Evolutionary conservation across 2,797 vertebrate species (phyloP), one percentile per base, ranked within the genome.

Genomic region (Echiichthys vipera): DNA sequence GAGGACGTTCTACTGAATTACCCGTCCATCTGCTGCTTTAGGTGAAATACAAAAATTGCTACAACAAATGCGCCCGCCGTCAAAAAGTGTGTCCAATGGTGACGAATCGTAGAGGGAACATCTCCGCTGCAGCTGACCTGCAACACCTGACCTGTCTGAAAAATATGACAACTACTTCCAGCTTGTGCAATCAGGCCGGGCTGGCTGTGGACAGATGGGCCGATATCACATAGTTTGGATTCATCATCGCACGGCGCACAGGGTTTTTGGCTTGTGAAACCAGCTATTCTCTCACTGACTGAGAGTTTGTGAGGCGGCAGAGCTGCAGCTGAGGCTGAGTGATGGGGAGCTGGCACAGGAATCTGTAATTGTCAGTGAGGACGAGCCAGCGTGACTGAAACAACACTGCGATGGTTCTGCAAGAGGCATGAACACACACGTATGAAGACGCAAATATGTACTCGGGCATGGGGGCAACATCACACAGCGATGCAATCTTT

Each of bases 301-400:
- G 55, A 30, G 42, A 71, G 45, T 56, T 43, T 79, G 32, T 3
- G 34, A 79, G 66, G 70, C 78, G 84, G 70, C 71, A 57, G 76
- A 45, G 61, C 61, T 65, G 53, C 63, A 74, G 72, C 63, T n/a
- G n/a, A 79, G 65, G 74, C 71, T 56, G 57, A 83, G 53, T 79
- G 80, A 88, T 58, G 81, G 49, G 30, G 56, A 83, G 43, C 54
- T 84, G 85, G 79, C 72, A 80, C 47, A 56, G 25, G 32, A 51
- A 76, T 64, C 22, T 14, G 37, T 63, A 78, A 79, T 46, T 75
- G 57, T 78, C 65, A 61, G 47, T 58, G 81, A 88, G 79, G 46
- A 12, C 57, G 64, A 51, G 47, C 46, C 42, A 45, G 68, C 17
- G 58, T 29, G 51, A 73, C 49, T 65, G 78, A 75, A 83, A 43